These are phyloP conservation scores for Zygogramma bicolorata DNA, from an alignment of 2,888 invertebrate species.

Conservation along the genomic window DNA sequence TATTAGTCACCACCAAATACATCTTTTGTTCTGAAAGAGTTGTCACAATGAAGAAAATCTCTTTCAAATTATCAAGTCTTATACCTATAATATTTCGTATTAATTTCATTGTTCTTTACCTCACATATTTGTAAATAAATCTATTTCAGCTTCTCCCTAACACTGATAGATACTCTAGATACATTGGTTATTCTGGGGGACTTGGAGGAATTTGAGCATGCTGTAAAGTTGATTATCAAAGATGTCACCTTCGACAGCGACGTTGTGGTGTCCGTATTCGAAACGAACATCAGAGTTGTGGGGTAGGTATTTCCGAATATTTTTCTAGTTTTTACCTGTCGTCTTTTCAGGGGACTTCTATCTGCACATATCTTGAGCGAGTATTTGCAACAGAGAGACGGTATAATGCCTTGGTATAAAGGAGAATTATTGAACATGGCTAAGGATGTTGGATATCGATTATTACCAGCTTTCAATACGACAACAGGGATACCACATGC, in stretches of 20 bases:
- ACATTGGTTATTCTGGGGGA: slow-evolving; percentile 93
- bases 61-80: no score
- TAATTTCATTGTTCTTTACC: no score
- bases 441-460: slow-evolving; percentile 89
- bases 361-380: slow-evolving; percentile 93
- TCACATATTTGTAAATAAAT: no score
- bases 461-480: slow-evolving; percentile 98
- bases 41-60: no score
- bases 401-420: slow-evolving; percentile 85
- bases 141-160: slow-evolving; percentile 93
- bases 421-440: slow-evolving; percentile 92
- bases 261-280: slow-evolving; percentile 96
- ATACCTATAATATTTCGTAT: no score
- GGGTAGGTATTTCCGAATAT: slow-evolving; percentile 75
- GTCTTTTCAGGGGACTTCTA: slow-evolving; percentile 79
- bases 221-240: slow-evolving; percentile 85
- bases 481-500: slow-evolving; percentile 97
- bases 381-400: slow-evolving; percentile 81
- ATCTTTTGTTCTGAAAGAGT: no score
- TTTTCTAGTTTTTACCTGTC: not conserved
- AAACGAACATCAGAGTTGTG: slow-evolving; percentile 97
- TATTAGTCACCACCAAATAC: no score
- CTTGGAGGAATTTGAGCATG: slow-evolving; percentile 93
- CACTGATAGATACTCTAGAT: slow-evolving; percentile 94
- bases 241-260: slow-evolving; percentile 94